Percentiles rank a stretch among this genome's conserved stretches.
Evolutionary conservation across 2,113 vertebrate genomes (phyloP).

Genomic region (Gallinago undulata): DNA sequence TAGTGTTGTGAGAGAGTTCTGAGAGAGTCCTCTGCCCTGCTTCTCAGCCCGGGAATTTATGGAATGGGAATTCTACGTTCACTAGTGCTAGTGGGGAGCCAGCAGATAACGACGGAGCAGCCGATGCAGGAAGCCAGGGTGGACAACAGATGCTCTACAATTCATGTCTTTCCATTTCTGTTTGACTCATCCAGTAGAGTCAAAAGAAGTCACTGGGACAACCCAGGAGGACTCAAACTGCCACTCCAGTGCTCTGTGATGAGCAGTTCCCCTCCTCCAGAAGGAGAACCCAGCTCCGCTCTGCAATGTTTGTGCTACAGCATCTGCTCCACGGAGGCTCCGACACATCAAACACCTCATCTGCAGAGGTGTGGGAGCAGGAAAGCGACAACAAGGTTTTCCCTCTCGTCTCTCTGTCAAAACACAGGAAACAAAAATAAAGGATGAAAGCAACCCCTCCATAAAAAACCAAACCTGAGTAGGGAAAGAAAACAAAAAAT

Average conservation of each 20-base stretch:
- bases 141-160: not conserved
- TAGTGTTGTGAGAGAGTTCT: not conserved
- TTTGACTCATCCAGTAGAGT: not conserved
- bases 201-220: not conserved
- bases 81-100: not conserved
- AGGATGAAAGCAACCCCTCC: not conserved
- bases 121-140: not conserved
- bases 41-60: not conserved
- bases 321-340: not conserved
- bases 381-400: not conserved
- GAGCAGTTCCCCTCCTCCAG: not conserved
- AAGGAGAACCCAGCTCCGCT: not conserved
- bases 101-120: not conserved
- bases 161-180: not conserved
- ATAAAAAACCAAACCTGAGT: not conserved
- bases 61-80: not conserved
- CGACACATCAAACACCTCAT: not conserved
- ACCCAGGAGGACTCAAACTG: not conserved
- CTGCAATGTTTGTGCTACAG: not conserved
- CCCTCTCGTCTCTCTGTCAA: not conserved
- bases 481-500: not conserved
- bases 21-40: not conserved
- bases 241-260: not conserved
- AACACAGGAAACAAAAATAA: not conserved
- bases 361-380: not conserved